Base-by-base conservation (phyloP, 1,140 invertebrate genomes). In the Drosophila pachea region DNA sequence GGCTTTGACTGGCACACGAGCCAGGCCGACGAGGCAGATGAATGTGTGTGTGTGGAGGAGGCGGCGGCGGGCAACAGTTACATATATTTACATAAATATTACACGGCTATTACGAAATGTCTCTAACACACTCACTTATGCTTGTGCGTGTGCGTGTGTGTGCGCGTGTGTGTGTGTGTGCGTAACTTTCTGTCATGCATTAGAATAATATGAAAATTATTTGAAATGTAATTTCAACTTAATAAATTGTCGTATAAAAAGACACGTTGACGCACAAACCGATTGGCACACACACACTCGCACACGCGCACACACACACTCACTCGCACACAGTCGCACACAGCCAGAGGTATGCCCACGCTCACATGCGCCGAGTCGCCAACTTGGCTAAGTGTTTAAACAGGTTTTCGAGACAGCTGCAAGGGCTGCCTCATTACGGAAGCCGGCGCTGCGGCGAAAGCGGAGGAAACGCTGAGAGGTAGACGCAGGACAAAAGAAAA, bases 161-260 rank as follows among this genome's bases (percentile, higher is more conserved):
- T 11, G 58, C 40, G 62, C 14, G 54, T 77, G 61, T 68, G 65
- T 49, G 47, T 52, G 56, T 40, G 56, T 38, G 16, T 47, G 11
- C 55, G 49, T 52, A 11, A n/a, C 35, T 63, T 14, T 45, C 47
- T 69, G 60, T 6, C 67, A 32, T 63, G 65, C 75, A 73, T 72
- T 76, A 84, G 76, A 83, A 83, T 79, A 83, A 83, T 84, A 84
- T 64, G 69, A 83, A 83, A 83, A 83, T 83, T 73, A 83, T 83
- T 83, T 83, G 76, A 76, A 83, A 79, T 84, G 79, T 84, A 83
- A 83, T 84, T 83, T 84, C 73, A 83, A 83, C 79, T 83, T 83
- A 83, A 83, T 83, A 84, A 84, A 83, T 86, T 83, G 73, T 70
- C 76, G 73, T 62, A 83, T 69, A 73, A 73, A 76, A 66, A 55